These are phyloP conservation scores for Adelosebastes latens DNA, from an alignment of 2,797 vertebrate species.

Conservation along the genomic window DNA sequence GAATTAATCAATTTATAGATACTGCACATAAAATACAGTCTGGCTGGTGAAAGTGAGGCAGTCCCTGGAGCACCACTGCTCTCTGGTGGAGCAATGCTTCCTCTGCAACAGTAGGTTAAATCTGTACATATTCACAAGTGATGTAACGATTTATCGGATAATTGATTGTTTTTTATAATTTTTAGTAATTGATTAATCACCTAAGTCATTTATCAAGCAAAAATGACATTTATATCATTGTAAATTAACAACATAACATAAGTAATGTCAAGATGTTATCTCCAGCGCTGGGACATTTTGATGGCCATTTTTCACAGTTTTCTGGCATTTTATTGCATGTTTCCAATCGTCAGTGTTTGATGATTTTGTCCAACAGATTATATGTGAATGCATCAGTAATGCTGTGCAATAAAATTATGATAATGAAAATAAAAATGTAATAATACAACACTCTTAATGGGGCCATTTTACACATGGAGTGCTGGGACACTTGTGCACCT, in stretches of 20 bases:
- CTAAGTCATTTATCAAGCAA: neutral
- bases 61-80: constrained; percentile 50
- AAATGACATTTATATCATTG: neutral
- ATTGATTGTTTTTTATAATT: neutral
- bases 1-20: neutral
- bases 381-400: neutral
- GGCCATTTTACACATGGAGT: neutral
- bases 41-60: neutral
- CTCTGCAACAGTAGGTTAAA: neutral
- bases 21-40: neutral
- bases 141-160: neutral
- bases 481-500: neutral
- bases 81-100: constrained; percentile 53
- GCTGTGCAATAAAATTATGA: neutral
- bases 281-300: neutral
- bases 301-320: neutral
- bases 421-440: neutral
- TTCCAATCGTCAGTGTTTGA: neutral
- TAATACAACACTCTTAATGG: neutral
- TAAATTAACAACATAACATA: neutral
- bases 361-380: neutral
- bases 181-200: neutral
- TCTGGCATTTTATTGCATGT: neutral
- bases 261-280: neutral
- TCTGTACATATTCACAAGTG: neutral